Percentiles rank a stretch among this genome's conserved stretches.
Conservation (phyloP, 2,888 invertebrate genomes). For the Apamea monoglypha region DNA sequence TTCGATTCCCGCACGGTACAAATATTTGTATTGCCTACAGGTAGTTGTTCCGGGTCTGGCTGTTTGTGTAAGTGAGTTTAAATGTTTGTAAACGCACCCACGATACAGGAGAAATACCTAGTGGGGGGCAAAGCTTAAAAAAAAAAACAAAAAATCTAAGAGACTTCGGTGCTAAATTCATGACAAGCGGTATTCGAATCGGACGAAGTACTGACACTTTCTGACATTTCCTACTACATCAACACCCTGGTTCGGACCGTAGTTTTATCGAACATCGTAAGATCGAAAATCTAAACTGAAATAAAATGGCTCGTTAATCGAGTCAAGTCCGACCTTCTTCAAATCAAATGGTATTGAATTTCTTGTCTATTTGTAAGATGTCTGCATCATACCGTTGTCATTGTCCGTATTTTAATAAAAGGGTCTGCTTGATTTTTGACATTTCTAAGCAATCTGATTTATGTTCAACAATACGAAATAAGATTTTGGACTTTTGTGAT, state of each 20-base stretch:
- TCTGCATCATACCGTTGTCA: constrained; percentile 21
- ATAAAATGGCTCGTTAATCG: constrained; percentile 9
- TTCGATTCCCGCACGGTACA: no score
- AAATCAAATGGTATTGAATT: constrained; percentile 16
- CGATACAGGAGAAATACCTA: no score
- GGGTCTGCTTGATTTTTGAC: background rate
- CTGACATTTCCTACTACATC: background rate
- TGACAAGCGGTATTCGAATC: background rate
- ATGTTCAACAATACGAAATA: constrained; percentile 2
- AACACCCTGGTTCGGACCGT: no score
- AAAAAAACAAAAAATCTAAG: no score
- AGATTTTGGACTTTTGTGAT: background rate
- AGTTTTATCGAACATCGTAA: constrained; percentile 4
- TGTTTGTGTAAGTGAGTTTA: no score
- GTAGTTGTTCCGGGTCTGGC: no score
- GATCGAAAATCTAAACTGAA: background rate
- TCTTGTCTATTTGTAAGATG: constrained; percentile 15
- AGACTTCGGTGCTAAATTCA: background rate
- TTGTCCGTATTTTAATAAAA: constrained; percentile 6
- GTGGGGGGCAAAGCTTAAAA: no score
- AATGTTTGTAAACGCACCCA: no score
- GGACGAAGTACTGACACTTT: background rate
- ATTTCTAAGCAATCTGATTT: constrained; percentile 6
- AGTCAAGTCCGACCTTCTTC: constrained; percentile 29
- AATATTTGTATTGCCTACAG: no score